phyloP scores from a whole-genome alignment of 53 echinoderm and acorn worm species.

The Hippasteria phrygiana region DNA sequence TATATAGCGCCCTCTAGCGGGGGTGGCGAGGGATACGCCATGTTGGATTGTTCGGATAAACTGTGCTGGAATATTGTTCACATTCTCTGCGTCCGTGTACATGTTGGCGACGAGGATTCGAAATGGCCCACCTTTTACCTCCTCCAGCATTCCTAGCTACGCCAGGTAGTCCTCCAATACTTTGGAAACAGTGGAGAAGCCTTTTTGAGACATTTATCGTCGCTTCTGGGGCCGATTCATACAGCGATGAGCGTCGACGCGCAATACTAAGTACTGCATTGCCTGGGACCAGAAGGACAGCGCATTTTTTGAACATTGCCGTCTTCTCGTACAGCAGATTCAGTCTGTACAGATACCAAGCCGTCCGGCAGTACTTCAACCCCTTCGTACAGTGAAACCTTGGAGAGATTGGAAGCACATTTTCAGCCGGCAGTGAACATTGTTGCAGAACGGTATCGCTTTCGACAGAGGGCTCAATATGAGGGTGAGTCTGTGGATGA shows the following conservation, averaged over 20 bases:
- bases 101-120: slow-evolving; percentile 14
- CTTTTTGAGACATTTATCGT: background rate
- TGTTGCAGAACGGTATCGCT: slow-evolving; percentile 64
- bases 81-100: too few relatives aligned
- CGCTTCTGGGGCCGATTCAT: background rate
- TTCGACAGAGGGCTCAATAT: slow-evolving; percentile 53
- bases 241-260: slow-evolving; percentile 4
- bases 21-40: too few relatives aligned
- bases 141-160: background rate
- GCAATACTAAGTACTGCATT: background rate
- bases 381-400: background rate
- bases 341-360: background rate
- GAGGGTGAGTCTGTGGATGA: slow-evolving; percentile 54
- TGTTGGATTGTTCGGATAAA: too few relatives aligned
- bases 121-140: background rate
- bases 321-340: background rate
- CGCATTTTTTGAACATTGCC: background rate
- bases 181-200: background rate
- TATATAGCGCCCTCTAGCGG: too few relatives aligned
- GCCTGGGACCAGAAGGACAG: background rate
- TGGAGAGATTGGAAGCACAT: slow-evolving; percentile 6
- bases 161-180: background rate
- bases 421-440: slow-evolving; percentile 57
- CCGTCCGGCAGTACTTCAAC: background rate
- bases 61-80: too few relatives aligned